Conservation (phyloP, 1,140 invertebrate genomes). For the Halictus rubicundus region DNA sequence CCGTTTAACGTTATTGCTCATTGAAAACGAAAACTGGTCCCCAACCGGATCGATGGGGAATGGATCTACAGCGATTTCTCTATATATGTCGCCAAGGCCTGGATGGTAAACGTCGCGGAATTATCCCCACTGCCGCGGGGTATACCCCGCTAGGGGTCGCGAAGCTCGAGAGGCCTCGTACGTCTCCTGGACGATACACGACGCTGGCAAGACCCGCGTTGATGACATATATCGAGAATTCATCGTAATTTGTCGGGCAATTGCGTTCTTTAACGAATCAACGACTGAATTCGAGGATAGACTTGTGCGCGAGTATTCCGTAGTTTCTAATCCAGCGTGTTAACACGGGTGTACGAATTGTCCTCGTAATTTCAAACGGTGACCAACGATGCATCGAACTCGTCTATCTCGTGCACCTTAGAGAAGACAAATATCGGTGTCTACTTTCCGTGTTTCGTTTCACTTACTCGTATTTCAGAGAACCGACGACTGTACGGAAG, state of each 20-base stretch:
- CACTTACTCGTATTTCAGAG: background rate
- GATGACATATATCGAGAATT: too few relatives aligned
- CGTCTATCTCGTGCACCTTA: background rate
- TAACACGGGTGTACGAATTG: background rate
- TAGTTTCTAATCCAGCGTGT: background rate
- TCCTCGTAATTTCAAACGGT: background rate
- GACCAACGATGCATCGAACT: background rate
- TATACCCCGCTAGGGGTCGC: too few relatives aligned
- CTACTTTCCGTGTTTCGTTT: background rate
- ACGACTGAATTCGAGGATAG: background rate
- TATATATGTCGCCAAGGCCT: too few relatives aligned
- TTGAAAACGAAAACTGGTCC: background rate
- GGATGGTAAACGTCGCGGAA: too few relatives aligned
- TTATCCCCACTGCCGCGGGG: too few relatives aligned
- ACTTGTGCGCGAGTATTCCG: background rate
- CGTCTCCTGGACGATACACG: too few relatives aligned
- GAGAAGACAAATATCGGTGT: background rate
- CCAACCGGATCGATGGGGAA: background rate
- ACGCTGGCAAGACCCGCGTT: too few relatives aligned
- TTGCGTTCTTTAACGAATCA: background rate
- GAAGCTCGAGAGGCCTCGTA: too few relatives aligned
- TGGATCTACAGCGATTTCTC: too few relatives aligned
- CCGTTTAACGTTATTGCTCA: slow-evolving; percentile 3
- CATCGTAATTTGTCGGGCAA: background rate
- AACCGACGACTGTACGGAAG: background rate